Percentiles rank a stretch among this genome's conserved stretches.
These are phyloP conservation scores for Neodiprion pinetum DNA, from an alignment of 1,140 invertebrate species.

Conservation along the genomic window DNA sequence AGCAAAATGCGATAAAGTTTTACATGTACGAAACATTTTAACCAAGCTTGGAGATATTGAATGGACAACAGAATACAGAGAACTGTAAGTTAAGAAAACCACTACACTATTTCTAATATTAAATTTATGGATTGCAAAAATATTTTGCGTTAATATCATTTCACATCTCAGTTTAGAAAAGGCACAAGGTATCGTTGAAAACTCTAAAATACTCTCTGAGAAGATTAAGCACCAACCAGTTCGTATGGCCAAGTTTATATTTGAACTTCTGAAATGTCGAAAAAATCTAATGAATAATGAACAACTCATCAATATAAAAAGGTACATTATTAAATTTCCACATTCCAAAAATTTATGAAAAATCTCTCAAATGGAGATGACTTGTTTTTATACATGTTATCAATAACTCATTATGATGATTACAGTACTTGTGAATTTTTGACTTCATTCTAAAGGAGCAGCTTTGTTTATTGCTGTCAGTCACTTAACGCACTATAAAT, in stretches of 20 bases:
- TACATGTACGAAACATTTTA: slow-evolving; percentile 18
- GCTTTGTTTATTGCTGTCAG: too few relatives aligned
- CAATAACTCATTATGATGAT: too few relatives aligned
- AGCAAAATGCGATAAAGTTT: not conserved
- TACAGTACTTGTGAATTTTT: too few relatives aligned
- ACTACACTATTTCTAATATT: not conserved
- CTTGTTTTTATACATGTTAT: too few relatives aligned
- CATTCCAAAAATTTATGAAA: too few relatives aligned
- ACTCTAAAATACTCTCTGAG: not conserved
- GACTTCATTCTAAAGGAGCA: too few relatives aligned
- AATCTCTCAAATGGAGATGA: too few relatives aligned
- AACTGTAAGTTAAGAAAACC: slow-evolving; percentile 31
- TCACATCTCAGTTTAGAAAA: not conserved
- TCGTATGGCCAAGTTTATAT: slow-evolving; percentile 37
- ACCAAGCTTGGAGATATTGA: slow-evolving; percentile 27
- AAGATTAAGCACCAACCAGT: not conserved
- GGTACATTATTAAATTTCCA: slow-evolving; percentile 18
- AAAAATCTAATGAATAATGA: slow-evolving; percentile 19
- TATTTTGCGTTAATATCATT: not conserved
- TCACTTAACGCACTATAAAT: too few relatives aligned
- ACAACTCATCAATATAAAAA: slow-evolving; percentile 26
- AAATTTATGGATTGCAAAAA: not conserved
- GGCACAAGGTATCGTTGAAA: not conserved
- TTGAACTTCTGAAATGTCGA: slow-evolving; percentile 24
- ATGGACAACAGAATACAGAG: slow-evolving; percentile 26